Evolutionary conservation across 2,113 vertebrate genomes (phyloP), one percentile per base, ranked within the genome.

Genomic region (Plotosus lineatus): DNA sequence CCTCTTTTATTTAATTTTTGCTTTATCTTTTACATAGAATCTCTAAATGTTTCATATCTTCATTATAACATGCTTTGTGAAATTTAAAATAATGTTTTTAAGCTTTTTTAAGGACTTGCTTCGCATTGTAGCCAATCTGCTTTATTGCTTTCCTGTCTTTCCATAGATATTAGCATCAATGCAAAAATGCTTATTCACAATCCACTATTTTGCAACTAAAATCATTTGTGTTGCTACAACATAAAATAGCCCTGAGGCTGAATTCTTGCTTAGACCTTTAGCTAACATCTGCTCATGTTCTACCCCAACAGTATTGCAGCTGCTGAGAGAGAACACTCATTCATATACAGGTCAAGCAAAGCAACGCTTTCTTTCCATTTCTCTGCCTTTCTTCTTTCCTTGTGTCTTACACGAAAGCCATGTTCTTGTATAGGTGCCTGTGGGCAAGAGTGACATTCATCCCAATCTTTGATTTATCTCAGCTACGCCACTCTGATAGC

Each of bases 391-490:
- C 40, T 31, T 21, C 15, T 10, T 50, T 44, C 4, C 28, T 63
- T 11, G 12, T 55, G 4, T 71, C 40, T 46, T 65, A 19, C 33
- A 75, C 46, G 15, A 58, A 73, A 68, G 36, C 40, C 12, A 31
- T 75, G 48, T 68, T 63, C 38, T 50, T 72, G 15, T 4, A 8
- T n/a, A 75, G 48, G 69, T 40, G 50, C 76, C 71, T 80, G 77
- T 12, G 31, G 46, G 36, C 26, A n/a, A n/a, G 65, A 51, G 58
- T 60, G 76, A 46, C 75, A 82, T 68, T 85, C 50, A 79, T 72
- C 44, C 36, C 19, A 58, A 65, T 68, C 72, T 69, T 51, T 68
- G 79, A 85, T 85, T 82, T 77, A 82, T 81, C 48, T 51, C 51
- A n/a, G 46, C 73, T 36, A 74, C 48, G 19, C 26, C 60, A 76